These are phyloP conservation scores for Dreissena rostriformis DNA, from an alignment of 1,140 invertebrate species.

Conservation along the genomic window DNA sequence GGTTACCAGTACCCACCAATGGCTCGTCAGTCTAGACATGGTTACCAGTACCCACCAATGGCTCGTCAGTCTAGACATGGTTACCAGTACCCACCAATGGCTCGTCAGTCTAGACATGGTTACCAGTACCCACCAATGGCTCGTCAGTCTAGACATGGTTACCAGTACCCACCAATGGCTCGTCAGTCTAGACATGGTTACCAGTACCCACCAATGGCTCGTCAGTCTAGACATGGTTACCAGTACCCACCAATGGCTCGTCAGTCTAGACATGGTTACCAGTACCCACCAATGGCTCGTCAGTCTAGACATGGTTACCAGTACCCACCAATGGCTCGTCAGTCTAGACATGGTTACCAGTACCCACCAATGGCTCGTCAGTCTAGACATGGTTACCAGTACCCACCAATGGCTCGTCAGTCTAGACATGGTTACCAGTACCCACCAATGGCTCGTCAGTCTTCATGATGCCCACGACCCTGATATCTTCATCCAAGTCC, in stretches of 20 bases:
- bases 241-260: constrained; percentile 98
- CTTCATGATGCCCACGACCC: constrained; percentile 98
- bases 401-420: constrained; percentile 97
- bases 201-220: constrained; percentile 99
- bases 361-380: constrained; percentile 96
- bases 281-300: constrained; percentile 98
- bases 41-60: constrained; percentile 98
- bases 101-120: constrained; percentile 95
- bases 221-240: constrained; percentile 95
- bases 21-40: constrained; percentile 96
- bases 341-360: constrained; percentile 97
- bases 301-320: constrained; percentile 96
- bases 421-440: too few species aligned
- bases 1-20: constrained; percentile 93
- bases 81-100: constrained; percentile 98
- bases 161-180: constrained; percentile 99
- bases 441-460: constrained; percentile 95
- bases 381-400: constrained; percentile 97
- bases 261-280: constrained; percentile 95
- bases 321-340: constrained; percentile 97
- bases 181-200: constrained; percentile 95
- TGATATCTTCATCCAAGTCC: constrained; percentile 88
- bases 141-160: constrained; percentile 95
- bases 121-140: constrained; percentile 98
- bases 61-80: constrained; percentile 96